phyloP scores from a whole-genome alignment of 2,888 invertebrate genomes.

The Hoplodrina ambigua region DNA sequence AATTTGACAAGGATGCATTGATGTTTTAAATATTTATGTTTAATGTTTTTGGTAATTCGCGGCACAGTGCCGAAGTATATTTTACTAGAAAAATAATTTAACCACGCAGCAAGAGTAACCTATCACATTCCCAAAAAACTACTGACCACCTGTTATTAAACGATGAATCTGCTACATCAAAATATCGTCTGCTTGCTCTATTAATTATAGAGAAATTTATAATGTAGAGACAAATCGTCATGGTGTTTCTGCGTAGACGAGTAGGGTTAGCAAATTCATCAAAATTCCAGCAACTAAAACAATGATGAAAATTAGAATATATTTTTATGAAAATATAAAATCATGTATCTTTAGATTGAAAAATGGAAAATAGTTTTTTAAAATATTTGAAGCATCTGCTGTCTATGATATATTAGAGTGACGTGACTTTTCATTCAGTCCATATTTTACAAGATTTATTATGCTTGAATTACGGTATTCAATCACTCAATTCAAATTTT shows the following conservation, averaged over 20 bases:
- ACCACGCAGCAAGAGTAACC: neutral
- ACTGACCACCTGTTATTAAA: conserved; percentile 86
- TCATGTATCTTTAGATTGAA: neutral
- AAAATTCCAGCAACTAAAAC: conserved; percentile 11
- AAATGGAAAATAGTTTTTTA: conserved; percentile 16
- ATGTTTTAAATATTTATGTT: no score
- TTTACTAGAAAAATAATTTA: neutral
- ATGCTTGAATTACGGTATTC: conserved; percentile 18
- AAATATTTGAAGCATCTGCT: conserved; percentile 16
- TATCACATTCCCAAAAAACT: conserved; percentile 40
- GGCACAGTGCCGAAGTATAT: no score
- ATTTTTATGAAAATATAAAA: neutral
- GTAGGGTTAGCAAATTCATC: conserved; percentile 71
- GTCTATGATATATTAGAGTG: conserved; percentile 29
- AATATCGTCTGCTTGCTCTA: conserved; percentile 81
- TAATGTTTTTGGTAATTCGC: no score
- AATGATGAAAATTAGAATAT: no score
- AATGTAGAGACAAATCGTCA: conserved; percentile 82
- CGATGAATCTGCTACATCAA: conserved; percentile 84
- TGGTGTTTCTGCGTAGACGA: conserved; percentile 69
- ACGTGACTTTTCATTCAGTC: conserved; percentile 40
- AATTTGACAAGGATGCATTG: no score
- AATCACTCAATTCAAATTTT: conserved; percentile 33
- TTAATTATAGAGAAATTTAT: conserved; percentile 88
- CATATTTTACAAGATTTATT: conserved; percentile 25